Evolutionary conservation across 2,888 invertebrate genomes (phyloP).

Genomic region (Tachina lurida): DNA sequence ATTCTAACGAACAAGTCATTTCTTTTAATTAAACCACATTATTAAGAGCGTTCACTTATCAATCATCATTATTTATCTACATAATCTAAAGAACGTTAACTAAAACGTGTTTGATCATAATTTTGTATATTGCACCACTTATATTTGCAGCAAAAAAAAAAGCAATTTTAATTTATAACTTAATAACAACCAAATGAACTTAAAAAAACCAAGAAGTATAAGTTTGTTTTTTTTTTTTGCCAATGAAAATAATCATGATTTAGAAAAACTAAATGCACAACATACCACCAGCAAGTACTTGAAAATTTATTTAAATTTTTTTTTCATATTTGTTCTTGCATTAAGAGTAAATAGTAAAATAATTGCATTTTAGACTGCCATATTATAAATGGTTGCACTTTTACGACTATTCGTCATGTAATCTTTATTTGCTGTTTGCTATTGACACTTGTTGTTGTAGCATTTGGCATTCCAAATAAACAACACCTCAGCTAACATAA

Average conservation of each 20-base stretch:
- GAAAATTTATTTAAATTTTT: constrained; percentile 8
- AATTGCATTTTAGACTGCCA: constrained; percentile 59
- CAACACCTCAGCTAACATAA: constrained; percentile 26
- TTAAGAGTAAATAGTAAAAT: constrained; percentile 41
- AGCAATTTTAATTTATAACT: constrained; percentile 51
- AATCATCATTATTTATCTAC: constrained; percentile 46
- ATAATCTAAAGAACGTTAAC: constrained; percentile 28
- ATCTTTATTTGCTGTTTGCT: constrained; percentile 58
- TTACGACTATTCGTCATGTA: constrained; percentile 68
- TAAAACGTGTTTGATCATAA: constrained; percentile 40
- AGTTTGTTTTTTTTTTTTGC: constrained; percentile 17
- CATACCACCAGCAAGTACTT: constrained; percentile 11
- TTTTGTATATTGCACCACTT: neutral
- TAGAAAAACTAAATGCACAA: constrained; percentile 11
- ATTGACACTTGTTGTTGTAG: constrained; percentile 65
- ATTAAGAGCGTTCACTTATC: constrained; percentile 36
- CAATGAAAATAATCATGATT: constrained; percentile 42
- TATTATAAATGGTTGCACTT: constrained; percentile 42
- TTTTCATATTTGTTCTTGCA: neutral
- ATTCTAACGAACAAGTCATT: constrained; percentile 6
- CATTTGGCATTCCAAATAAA: constrained; percentile 56
- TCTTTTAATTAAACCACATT: constrained; percentile 38
- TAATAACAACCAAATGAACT: constrained; percentile 43
- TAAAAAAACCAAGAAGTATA: constrained; percentile 14
- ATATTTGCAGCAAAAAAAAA: neutral